A percentile compares a stretch with the other conserved stretches of the same genome.
Evolutionary conservation across 2,113 vertebrate genomes (phyloP).

Genomic region (Ibidorhyncha struthersii): DNA sequence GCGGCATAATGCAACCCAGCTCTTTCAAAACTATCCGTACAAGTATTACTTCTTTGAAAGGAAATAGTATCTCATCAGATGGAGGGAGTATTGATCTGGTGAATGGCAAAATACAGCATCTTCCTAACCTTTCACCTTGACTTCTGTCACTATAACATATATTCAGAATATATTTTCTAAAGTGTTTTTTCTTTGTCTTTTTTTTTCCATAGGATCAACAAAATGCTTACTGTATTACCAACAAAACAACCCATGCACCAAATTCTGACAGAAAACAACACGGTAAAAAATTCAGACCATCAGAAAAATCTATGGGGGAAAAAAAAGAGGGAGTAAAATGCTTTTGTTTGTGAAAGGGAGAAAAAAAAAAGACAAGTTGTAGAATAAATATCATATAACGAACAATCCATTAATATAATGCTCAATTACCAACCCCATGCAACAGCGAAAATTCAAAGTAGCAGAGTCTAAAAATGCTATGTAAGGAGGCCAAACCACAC

Average conservation of each 20-base stretch:
- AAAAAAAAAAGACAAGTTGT: background rate
- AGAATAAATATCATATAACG: background rate
- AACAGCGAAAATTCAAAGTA: background rate
- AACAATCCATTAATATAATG: background rate
- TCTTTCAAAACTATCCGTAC: background rate
- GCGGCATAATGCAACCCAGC: background rate
- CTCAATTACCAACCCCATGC: background rate
- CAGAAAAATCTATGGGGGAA: background rate
- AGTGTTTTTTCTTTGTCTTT: background rate
- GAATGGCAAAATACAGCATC: background rate
- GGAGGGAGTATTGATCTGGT: background rate
- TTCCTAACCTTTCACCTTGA: background rate
- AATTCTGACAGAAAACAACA: background rate
- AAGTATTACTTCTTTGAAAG: background rate
- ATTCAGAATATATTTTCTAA: background rate
- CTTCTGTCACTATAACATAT: background rate
- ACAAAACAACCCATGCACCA: background rate
- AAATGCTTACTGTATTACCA: background rate
- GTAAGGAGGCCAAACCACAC: background rate
- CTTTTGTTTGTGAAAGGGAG: background rate
- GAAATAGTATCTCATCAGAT: background rate
- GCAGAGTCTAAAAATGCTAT: background rate
- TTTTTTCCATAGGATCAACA: background rate
- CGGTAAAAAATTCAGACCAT: background rate
- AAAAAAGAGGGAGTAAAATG: background rate